Base-by-base conservation (phyloP, 2,797 vertebrate species). In the Pygocentrus nattereri region DNA sequence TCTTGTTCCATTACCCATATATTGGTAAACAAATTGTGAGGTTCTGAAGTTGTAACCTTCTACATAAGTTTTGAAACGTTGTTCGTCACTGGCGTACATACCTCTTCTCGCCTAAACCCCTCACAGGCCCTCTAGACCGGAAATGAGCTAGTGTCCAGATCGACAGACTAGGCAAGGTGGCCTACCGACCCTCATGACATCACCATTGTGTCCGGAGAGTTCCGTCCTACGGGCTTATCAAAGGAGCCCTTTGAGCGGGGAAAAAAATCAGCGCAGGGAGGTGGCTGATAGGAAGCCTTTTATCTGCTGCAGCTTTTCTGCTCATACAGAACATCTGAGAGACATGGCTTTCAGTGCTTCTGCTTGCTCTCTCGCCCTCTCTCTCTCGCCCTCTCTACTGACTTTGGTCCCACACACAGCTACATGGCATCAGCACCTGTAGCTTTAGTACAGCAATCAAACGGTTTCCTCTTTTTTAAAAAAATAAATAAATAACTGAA, bases 211-310 rank as follows among this genome's bases (percentile, higher is more conserved):
- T 90, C 90, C 85, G 64, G 87, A 87, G 90, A 76, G 92, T 94
- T 94, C 91, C 90, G 74, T 91, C 89, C 93, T 94, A 93, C 89
- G 88, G 87, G 88, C 91, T 94, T 92, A 93, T 93, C 90, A 93
- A 94, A 92, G 89, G 86, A 82, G 85, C 87, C 41, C 67, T 93
- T 93, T 93, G 89, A 93, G 89, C 87, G 87, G 44, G 80, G 86
- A 75, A 86, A 88, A 92, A 92, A 73, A 92, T 92, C 89, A 88
- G 90, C 87, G 85, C 85, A 82, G 88, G 89, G 87, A 91, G 89
- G 87, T 87, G 75, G 88, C 88, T 88, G 88, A 93, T 91, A 90
- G 88, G 84, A 88, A 91, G 81, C 86, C 89, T 91, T 93, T 94
- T 91, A 94, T 94, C 92, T 93, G 89, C 86, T 81, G 62, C 89